Percentiles rank a stretch among this genome's conserved stretches.
phyloP scores from a whole-genome alignment of 2,888 invertebrate genomes.

The Himalopsyche anomala region DNA sequence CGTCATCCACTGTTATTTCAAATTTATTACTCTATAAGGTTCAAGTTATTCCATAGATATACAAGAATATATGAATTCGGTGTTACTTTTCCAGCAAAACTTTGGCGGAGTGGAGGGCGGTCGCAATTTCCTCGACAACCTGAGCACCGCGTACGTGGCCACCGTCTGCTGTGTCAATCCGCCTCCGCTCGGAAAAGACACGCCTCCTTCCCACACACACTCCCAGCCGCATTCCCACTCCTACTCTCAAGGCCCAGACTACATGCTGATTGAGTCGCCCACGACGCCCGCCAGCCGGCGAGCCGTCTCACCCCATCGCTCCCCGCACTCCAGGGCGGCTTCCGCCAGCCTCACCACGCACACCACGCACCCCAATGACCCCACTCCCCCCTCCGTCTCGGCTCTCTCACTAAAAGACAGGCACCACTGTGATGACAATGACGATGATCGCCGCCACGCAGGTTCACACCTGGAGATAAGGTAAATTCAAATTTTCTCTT shows the following conservation, averaged over 20 bases:
- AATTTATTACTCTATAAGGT: too few relatives aligned
- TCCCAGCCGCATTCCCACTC: conserved; percentile 12
- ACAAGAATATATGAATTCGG: too few relatives aligned
- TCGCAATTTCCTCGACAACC: conserved; percentile 70
- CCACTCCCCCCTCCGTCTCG: background rate
- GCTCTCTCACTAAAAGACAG: background rate
- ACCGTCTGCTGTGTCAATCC: conserved; percentile 77
- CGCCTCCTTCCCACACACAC: conserved; percentile 23
- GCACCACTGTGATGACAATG: background rate
- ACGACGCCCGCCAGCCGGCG: conserved; percentile 47
- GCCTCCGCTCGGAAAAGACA: conserved; percentile 72
- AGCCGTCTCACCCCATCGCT: conserved; percentile 49
- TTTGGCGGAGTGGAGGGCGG: conserved; percentile 60
- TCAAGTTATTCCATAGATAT: too few relatives aligned
- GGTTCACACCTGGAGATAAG: conserved; percentile 33
- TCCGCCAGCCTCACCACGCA: conserved; percentile 29
- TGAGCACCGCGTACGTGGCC: conserved; percentile 71
- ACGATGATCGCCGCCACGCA: background rate
- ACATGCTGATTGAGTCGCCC: conserved; percentile 51
- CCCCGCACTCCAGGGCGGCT: background rate
- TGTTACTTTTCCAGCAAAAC: conserved; percentile 59
- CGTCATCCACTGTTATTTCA: too few relatives aligned
- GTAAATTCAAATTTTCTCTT: background rate
- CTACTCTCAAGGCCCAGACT: conserved; percentile 43
- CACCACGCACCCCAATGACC: background rate